These are phyloP conservation scores for Augochlorella aurata DNA, from an alignment of 2,888 invertebrate species.

Conservation along the genomic window DNA sequence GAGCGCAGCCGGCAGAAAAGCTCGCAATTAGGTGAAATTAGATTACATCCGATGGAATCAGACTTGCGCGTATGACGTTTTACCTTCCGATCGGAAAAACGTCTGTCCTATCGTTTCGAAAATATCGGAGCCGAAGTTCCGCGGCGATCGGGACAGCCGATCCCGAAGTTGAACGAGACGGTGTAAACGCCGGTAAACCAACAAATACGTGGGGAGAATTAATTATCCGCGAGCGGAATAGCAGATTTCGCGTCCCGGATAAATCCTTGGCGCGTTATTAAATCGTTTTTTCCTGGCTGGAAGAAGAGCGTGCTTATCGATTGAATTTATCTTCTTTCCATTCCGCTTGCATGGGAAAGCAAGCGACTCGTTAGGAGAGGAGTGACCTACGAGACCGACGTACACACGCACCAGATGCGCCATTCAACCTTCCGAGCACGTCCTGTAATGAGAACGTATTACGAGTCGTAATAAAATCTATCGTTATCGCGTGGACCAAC, in stretches of 20 bases:
- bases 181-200: background rate
- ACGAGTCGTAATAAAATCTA: constrained; percentile 56
- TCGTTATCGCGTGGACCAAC: constrained; percentile 50
- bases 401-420: constrained; percentile 40
- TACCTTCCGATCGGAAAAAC: background rate
- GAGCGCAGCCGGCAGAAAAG: background rate
- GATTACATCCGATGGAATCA: background rate
- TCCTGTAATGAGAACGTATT: constrained; percentile 52
- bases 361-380: constrained; percentile 48
- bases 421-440: constrained; percentile 52
- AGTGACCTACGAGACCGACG: constrained; percentile 52
- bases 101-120: background rate
- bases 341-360: constrained; percentile 49
- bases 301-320: constrained; percentile 43
- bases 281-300: constrained; percentile 38
- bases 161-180: background rate
- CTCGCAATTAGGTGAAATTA: background rate
- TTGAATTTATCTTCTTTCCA: constrained; percentile 55
- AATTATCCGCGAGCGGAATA: constrained; percentile 32
- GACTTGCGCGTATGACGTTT: background rate
- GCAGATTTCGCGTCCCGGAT: constrained; percentile 25
- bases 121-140: background rate
- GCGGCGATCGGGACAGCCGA: background rate
- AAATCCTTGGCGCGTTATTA: constrained; percentile 42
- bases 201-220: constrained; percentile 20